Evolutionary conservation across 1,140 invertebrate genomes (phyloP).

Genomic region (Drosophila rhopaloa): DNA sequence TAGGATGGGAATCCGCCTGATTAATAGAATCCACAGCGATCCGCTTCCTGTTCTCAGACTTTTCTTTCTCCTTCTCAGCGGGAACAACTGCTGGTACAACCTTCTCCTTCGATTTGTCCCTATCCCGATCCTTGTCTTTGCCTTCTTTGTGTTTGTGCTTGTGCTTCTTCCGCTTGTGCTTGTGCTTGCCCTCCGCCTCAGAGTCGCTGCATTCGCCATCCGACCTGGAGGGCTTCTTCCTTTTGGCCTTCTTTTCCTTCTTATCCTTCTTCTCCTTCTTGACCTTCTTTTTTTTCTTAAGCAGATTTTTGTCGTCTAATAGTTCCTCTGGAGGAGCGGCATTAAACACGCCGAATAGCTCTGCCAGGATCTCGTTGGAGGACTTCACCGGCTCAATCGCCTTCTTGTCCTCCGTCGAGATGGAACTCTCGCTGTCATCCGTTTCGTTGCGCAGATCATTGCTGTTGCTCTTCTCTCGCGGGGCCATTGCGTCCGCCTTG

Average conservation of each 20-base stretch:
- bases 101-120: conserved; percentile 54
- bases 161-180: conserved; percentile 65
- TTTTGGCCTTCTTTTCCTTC: conserved; percentile 86
- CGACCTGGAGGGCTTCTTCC: conserved; percentile 85
- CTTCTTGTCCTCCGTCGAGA: conserved; percentile 77
- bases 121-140: conserved; percentile 38
- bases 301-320: conserved; percentile 64
- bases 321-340: conserved; percentile 86
- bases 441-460: conserved; percentile 19
- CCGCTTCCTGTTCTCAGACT: conserved; percentile 42
- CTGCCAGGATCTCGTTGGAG: conserved; percentile 91
- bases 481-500: conserved; percentile 30
- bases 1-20: not conserved
- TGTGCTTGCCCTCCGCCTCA: conserved; percentile 82
- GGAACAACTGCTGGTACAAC: not conserved
- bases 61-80: conserved; percentile 40
- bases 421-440: conserved; percentile 25
- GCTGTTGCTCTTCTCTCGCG: conserved; percentile 1
- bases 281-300: conserved; percentile 84
- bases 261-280: conserved; percentile 85
- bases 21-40: not conserved
- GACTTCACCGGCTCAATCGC: conserved; percentile 86
- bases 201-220: conserved; percentile 85
- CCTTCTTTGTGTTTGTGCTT: conserved; percentile 85
- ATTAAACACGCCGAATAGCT: conserved; percentile 89